These are phyloP conservation scores for Lepilemur septentrionalis DNA, from an alignment of 2,797 vertebrate genomes.

Conservation along the genomic window DNA sequence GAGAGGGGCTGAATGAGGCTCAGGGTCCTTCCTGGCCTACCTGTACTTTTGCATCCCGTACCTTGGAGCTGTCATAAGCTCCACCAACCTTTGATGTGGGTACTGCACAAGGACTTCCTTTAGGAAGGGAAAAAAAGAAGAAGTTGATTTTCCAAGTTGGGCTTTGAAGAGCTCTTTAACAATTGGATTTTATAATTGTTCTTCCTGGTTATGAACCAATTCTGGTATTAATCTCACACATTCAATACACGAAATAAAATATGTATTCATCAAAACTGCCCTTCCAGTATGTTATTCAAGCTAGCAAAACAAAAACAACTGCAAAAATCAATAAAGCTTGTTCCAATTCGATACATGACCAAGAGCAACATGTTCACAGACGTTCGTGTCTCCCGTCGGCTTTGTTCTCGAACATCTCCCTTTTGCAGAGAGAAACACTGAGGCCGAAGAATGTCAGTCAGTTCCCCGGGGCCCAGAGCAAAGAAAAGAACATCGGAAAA, in stretches of 20 bases:
- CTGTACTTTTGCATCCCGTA: background rate
- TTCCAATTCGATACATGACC: background rate
- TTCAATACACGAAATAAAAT: background rate
- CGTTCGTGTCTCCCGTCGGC: fast-evolving
- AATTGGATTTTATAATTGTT: background rate
- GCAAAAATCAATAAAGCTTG: constrained; percentile 43
- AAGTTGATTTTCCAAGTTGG: background rate
- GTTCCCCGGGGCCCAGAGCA: background rate
- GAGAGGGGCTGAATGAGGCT: background rate
- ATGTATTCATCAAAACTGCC: background rate
- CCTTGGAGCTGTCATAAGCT: background rate
- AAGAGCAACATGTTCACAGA: background rate
- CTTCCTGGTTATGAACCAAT: background rate
- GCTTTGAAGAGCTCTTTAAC: background rate
- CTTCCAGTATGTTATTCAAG: background rate
- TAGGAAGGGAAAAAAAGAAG: background rate
- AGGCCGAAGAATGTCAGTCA: background rate
- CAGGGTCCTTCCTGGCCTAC: background rate
- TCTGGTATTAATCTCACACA: background rate
- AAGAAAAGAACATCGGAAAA: background rate
- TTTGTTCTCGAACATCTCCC: background rate
- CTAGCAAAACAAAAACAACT: background rate
- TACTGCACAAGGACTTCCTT: background rate
- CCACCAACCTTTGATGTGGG: background rate
- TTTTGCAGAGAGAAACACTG: background rate